Base-by-base conservation (phyloP, 2,113 vertebrate genomes). In the Grus americana region DNA sequence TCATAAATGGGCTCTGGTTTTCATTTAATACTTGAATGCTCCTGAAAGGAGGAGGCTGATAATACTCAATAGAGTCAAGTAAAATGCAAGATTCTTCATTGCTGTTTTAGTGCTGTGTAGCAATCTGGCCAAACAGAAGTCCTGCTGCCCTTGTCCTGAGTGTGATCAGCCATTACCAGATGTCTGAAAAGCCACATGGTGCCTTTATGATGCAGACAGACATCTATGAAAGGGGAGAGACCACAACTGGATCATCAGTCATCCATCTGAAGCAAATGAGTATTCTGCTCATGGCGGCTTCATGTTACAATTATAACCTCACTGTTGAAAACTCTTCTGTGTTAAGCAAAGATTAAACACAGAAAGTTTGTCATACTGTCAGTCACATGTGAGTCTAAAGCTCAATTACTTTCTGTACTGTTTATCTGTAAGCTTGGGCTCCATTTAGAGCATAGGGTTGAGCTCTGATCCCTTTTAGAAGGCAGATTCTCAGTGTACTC, bases 21-120 rank as follows among this genome's bases (percentile, higher is more conserved):
- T 89, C 94, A 92, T 92, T 95, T 95, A 94, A 88, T 86, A 84
- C 55, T 61, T 80, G 58, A 88, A 87, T 80, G 81, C 66, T 65
- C 26, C 79, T 81, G 81, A 88, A 95, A 84, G 59, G 18, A 59
- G 29, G 11, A 71, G 15, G 6, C 11, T 87, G 61, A 82, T 79
- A 85, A 79, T 86, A 71, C 40, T 91, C 3, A 0, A 68, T 44
- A 92, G 30, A 89, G 22, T 75, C 61, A 93, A 93, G 76, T 63
- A 81, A 92, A 93, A 93, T 47, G 57, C 36, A 93, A 82, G 92
- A 78, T 91, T 62, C 42, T 42, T 94, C 46, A 40, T 49, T 85
- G 63, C 15, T 90, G 10, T 85, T 92, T 93, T 78, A 92, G 34
- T 52, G 27, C 44, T 85, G 34, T 68, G 27, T 26, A 81, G 42